Evolutionary conservation across 1,140 invertebrate species (phyloP).

Genomic region (Drosophila miranda): DNA sequence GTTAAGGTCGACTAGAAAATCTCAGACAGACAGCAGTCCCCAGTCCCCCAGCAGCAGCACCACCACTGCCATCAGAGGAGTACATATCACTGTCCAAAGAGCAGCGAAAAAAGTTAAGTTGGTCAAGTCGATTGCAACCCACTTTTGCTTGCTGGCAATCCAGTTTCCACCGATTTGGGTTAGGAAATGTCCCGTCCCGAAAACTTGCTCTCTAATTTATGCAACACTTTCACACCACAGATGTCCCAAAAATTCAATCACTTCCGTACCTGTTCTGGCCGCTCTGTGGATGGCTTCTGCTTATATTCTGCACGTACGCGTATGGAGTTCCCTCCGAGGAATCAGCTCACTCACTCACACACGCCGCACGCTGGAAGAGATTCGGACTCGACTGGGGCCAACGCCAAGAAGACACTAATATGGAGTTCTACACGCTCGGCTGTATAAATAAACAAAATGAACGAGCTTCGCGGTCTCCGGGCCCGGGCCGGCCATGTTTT

Average conservation of each 20-base stretch:
- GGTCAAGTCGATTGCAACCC: constrained; percentile 3
- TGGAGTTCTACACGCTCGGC: constrained; percentile 74
- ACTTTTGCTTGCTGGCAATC: constrained; percentile 3
- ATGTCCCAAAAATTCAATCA: constrained; percentile 20
- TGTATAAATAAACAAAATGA: constrained; percentile 81
- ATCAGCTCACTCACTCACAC: constrained; percentile 22
- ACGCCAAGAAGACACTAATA: constrained; percentile 82
- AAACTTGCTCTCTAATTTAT: constrained; percentile 30
- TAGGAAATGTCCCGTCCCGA: background rate
- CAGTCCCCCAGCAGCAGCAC: constrained; percentile 18
- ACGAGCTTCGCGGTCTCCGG: constrained; percentile 38
- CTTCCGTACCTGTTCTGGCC: constrained; percentile 68
- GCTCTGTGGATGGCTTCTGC: background rate
- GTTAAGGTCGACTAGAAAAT: constrained; percentile 79
- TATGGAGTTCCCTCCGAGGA: constrained; percentile 19
- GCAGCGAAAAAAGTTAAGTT: constrained; percentile 14
- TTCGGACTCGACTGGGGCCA: constrained; percentile 61
- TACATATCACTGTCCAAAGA: background rate
- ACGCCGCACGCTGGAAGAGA: constrained; percentile 21
- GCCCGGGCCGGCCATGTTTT: constrained; percentile 29
- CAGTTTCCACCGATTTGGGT: background rate
- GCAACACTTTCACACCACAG: constrained; percentile 50
- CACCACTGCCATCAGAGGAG: background rate
- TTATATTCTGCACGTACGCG: background rate
- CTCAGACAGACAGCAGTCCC: constrained; percentile 46